Conservation (phyloP, 2,888 invertebrate species). For the Saturnia japonica region DNA sequence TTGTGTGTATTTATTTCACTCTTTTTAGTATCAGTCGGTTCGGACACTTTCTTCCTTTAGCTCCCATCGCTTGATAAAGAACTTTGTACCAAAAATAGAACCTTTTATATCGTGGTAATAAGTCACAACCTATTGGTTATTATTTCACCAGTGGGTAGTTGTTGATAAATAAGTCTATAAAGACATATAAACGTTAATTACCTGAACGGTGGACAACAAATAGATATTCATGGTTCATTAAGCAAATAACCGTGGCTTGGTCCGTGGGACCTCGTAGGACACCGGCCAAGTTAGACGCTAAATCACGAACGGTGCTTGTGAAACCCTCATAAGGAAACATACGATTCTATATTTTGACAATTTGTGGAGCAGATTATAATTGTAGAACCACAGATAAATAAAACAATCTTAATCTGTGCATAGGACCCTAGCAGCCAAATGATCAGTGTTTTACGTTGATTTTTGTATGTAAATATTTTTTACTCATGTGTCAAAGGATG, state of each 20-base stretch:
- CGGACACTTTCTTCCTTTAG: too few species aligned
- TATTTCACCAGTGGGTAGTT: neutral
- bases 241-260: slow-evolving; percentile 57
- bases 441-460: too few species aligned
- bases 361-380: neutral
- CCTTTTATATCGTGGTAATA: neutral
- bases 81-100: too few species aligned
- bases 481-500: too few species aligned
- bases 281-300: slow-evolving; percentile 74
- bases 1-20: too few species aligned
- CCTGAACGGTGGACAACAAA: slow-evolving; percentile 70
- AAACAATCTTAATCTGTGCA: too few species aligned
- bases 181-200: slow-evolving; percentile 67
- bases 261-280: slow-evolving; percentile 58
- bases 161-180: neutral
- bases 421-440: too few species aligned
- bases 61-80: too few species aligned
- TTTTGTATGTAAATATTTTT: too few species aligned
- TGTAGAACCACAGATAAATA: too few species aligned
- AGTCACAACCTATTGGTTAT: neutral
- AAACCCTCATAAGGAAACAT: slow-evolving; percentile 49
- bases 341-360: slow-evolving; percentile 33
- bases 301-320: slow-evolving; percentile 69
- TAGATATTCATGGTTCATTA: slow-evolving; percentile 80
- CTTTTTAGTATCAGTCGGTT: too few species aligned